phyloP scores from a whole-genome alignment of 2,888 invertebrate species.

The Salpingus planirostris region DNA sequence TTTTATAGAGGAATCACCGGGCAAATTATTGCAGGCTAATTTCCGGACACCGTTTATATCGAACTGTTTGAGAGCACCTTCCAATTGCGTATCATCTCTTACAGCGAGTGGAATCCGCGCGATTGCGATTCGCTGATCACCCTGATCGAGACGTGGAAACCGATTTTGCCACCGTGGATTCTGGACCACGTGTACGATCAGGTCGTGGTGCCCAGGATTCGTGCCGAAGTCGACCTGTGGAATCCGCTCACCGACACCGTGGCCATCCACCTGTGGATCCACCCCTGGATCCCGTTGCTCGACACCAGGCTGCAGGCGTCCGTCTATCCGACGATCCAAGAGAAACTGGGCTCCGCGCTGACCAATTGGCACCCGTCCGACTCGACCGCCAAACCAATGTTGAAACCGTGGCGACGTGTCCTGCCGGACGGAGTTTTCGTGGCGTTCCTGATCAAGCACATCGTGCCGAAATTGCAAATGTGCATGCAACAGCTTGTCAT shows the following conservation, averaged over 20 bases:
- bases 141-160: slow-evolving; percentile 73
- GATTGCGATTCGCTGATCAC: slow-evolving; percentile 68
- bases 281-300: slow-evolving; percentile 89
- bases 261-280: slow-evolving; percentile 94
- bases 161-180: slow-evolving; percentile 75
- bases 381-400: slow-evolving; percentile 81
- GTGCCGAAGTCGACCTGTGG: slow-evolving; percentile 78
- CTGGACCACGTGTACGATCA: slow-evolving; percentile 74
- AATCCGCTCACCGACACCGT: slow-evolving; percentile 91
- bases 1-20: no score
- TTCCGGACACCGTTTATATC: no score
- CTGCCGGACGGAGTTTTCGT: slow-evolving; percentile 60
- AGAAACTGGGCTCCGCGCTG: slow-evolving; percentile 82
- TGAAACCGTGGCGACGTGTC: slow-evolving; percentile 78
- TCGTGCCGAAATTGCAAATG: slow-evolving; percentile 79
- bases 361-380: slow-evolving; percentile 95
- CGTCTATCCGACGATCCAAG: slow-evolving; percentile 84
- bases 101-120: slow-evolving; percentile 74
- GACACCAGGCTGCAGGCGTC: slow-evolving; percentile 36
- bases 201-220: slow-evolving; percentile 65
- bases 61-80: no score
- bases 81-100: no score
- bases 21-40: no score
- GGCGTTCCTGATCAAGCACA: slow-evolving; percentile 74
- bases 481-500: slow-evolving; percentile 54